phyloP scores from a whole-genome alignment of 2,888 invertebrate species.

The Drosophila buzzatii region DNA sequence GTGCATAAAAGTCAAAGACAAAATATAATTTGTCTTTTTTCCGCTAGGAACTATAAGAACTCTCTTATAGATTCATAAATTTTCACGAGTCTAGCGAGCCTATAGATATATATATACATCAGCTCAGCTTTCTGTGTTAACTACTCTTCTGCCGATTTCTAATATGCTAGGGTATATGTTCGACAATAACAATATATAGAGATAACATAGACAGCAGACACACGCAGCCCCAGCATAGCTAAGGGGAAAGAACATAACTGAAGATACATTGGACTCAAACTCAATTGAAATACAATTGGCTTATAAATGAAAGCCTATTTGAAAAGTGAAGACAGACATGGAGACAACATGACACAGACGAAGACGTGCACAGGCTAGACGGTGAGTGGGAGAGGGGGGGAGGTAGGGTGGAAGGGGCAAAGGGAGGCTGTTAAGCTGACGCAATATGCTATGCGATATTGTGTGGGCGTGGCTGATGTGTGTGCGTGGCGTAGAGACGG shows the following conservation, averaged over 20 bases:
- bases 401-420: background rate
- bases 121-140: background rate
- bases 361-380: background rate
- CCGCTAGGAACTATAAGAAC: too few species aligned
- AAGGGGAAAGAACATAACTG: background rate
- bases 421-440: background rate
- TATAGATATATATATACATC: too few species aligned
- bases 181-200: slow-evolving; percentile 1
- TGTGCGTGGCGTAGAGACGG: slow-evolving; percentile 13
- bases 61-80: too few species aligned
- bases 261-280: slow-evolving; percentile 49
- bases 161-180: slow-evolving; percentile 1
- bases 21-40: too few species aligned
- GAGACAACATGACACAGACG: slow-evolving; percentile 3
- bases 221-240: background rate
- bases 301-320: slow-evolving; percentile 70
- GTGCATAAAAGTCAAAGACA: too few species aligned
- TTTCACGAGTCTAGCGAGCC: too few species aligned
- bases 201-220: background rate
- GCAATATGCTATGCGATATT: slow-evolving; percentile 43
- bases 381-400: background rate
- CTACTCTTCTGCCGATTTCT: too few species aligned
- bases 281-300: slow-evolving; percentile 76
- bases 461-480: slow-evolving; percentile 39
- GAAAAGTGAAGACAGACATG: slow-evolving; percentile 26